phyloP scores from a whole-genome alignment of 2,888 invertebrate genomes.

The Saturnia japonica region DNA sequence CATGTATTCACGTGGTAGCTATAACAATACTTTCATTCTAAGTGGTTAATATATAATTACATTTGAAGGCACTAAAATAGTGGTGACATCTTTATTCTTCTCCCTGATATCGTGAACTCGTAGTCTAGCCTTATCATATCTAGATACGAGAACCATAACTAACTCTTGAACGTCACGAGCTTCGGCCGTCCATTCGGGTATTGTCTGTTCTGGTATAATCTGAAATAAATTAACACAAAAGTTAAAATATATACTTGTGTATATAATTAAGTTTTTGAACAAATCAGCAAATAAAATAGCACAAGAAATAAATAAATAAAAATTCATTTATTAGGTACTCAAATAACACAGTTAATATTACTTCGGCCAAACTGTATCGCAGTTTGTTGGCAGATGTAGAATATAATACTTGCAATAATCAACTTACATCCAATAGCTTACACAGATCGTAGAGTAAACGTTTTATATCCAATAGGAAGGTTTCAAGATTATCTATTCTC shows the following conservation, averaged over 20 bases:
- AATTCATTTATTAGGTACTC: too few relatives aligned
- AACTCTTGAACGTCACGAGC: constrained; percentile 71
- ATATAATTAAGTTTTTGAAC: too few relatives aligned
- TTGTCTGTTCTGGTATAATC: constrained; percentile 66
- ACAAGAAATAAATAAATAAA: too few relatives aligned
- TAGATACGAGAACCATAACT: constrained; percentile 62
- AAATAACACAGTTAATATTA: too few relatives aligned
- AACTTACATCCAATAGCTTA: constrained; percentile 69
- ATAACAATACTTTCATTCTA: neutral
- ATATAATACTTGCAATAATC: neutral
- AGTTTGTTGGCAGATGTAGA: too few relatives aligned
- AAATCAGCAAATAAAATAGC: neutral
- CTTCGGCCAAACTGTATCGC: too few relatives aligned
- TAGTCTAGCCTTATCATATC: constrained; percentile 63
- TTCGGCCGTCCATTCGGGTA: constrained; percentile 75
- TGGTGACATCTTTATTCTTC: constrained; percentile 55
- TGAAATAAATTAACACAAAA: constrained; percentile 30
- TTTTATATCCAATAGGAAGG: constrained; percentile 70
- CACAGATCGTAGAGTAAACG: constrained; percentile 71
- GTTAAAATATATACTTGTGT: too few relatives aligned
- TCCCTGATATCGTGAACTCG: constrained; percentile 62
- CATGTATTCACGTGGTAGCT: too few relatives aligned
- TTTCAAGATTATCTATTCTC: constrained; percentile 64
- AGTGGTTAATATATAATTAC: constrained; percentile 42
- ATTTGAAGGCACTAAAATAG: constrained; percentile 61